Evolutionary conservation across 2,888 invertebrate genomes (phyloP).

Genomic region (Lasioglossum zephyrum): DNA sequence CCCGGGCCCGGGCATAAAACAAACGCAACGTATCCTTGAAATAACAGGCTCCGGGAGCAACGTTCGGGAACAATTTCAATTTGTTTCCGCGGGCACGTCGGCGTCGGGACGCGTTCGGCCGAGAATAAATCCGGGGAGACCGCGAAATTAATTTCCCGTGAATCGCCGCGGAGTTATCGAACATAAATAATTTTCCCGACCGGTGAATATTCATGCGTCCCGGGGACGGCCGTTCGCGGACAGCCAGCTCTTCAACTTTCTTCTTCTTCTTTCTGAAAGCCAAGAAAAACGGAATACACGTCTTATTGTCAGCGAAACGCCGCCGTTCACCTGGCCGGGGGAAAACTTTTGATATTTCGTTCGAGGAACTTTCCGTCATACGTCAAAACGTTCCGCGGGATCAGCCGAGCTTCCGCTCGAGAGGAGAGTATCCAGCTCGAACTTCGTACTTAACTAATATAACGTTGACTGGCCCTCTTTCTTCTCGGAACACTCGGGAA

Average conservation of each 20-base stretch:
- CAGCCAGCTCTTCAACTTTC: neutral
- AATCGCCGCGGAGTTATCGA: neutral
- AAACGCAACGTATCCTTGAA: neutral
- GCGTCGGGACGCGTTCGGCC: neutral
- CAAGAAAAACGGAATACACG: neutral
- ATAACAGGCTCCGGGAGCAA: neutral
- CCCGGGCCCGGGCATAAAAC: neutral
- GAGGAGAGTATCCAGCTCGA: neutral
- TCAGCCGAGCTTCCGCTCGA: neutral
- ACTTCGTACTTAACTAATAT: neutral
- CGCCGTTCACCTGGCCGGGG: neutral
- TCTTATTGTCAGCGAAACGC: neutral
- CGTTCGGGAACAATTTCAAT: neutral
- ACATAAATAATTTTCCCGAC: constrained; percentile 3
- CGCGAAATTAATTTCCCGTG: constrained; percentile 3
- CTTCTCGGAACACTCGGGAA: neutral
- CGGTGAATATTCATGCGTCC: neutral
- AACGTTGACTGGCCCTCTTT: neutral
- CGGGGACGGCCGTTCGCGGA: neutral
- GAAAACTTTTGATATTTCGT: neutral
- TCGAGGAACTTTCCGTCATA: neutral
- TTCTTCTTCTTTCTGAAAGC: neutral
- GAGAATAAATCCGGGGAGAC: neutral
- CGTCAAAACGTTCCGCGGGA: constrained; percentile 11
- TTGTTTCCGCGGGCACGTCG: neutral